phyloP scores from a whole-genome alignment of 1,140 invertebrate species.

The Drosophila varians region DNA sequence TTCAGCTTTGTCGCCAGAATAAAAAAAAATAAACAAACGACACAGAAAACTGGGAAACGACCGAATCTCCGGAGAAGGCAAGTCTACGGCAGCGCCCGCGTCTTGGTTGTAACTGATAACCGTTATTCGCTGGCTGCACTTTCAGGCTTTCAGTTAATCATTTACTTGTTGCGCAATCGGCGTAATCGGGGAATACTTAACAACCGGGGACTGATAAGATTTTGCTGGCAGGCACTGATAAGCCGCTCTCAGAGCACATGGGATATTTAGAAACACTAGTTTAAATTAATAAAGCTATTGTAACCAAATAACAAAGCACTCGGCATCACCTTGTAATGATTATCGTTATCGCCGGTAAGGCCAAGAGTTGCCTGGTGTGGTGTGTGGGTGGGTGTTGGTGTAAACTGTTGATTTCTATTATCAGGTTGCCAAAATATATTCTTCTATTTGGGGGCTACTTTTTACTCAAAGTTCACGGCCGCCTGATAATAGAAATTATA shows the following conservation, averaged over 20 bases:
- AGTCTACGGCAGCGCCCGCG: constrained; percentile 15
- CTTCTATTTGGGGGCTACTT: constrained; percentile 13
- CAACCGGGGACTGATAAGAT: constrained; percentile 46
- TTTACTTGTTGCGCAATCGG: constrained; percentile 60
- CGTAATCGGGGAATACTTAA: constrained; percentile 50
- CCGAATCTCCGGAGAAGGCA: constrained; percentile 11
- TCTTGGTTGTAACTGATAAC: constrained; percentile 36
- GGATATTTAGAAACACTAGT: background rate
- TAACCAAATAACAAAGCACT: constrained; percentile 10
- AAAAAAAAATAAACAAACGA: constrained; percentile 19
- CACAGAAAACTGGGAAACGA: constrained; percentile 33
- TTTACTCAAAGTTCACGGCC: constrained; percentile 57
- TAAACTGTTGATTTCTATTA: constrained; percentile 18
- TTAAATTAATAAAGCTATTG: constrained; percentile 37
- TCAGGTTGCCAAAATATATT: constrained; percentile 39
- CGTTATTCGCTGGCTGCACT: constrained; percentile 35
- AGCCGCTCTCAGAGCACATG: constrained; percentile 17
- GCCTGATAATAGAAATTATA: constrained; percentile 8
- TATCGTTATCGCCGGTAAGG: constrained; percentile 71
- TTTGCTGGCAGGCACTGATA: constrained; percentile 22
- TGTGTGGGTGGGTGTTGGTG: background rate
- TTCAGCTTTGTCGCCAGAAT: constrained; percentile 31
- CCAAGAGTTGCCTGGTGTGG: constrained; percentile 19
- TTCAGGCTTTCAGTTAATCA: background rate
- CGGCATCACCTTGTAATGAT: constrained; percentile 51